phyloP scores from a whole-genome alignment of 1,140 invertebrate species.

The Belonocnema kinseyi region DNA sequence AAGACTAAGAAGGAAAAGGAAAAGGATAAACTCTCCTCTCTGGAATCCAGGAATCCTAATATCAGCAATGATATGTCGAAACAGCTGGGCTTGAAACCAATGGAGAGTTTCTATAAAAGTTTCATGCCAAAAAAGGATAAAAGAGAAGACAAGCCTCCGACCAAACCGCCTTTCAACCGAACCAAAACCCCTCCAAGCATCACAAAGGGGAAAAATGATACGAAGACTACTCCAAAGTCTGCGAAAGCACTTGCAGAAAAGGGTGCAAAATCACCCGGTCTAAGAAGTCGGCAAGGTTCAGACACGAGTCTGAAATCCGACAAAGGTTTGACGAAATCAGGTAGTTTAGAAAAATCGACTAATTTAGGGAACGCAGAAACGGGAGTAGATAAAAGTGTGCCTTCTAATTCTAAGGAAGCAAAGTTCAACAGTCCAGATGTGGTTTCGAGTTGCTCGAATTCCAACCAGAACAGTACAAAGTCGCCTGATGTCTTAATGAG shows the following conservation, averaged over 20 bases:
- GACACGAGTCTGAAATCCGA: slow-evolving; percentile 51
- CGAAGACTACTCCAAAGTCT: slow-evolving; percentile 40
- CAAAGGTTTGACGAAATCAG: slow-evolving; percentile 32
- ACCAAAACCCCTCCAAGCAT: slow-evolving; percentile 65
- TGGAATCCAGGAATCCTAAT: slow-evolving; percentile 12
- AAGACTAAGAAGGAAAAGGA: no score
- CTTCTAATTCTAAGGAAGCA: slow-evolving; percentile 60
- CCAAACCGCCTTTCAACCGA: slow-evolving; percentile 55
- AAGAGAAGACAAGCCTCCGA: slow-evolving; percentile 35
- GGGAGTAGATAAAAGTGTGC: slow-evolving; percentile 54
- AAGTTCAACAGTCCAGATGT: slow-evolving; percentile 81
- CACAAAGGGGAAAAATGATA: slow-evolving; percentile 43
- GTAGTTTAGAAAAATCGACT: slow-evolving; percentile 44
- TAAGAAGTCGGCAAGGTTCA: slow-evolving; percentile 48
- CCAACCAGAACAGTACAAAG: slow-evolving; percentile 70
- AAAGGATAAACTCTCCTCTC: neutral
- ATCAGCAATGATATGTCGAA: slow-evolving; percentile 59
- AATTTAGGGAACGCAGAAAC: slow-evolving; percentile 38
- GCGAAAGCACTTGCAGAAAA: neutral
- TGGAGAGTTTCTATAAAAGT: slow-evolving; percentile 38
- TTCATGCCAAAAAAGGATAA: neutral
- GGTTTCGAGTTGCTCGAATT: slow-evolving; percentile 80
- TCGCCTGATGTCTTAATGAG: slow-evolving; percentile 75
- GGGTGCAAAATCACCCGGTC: neutral
- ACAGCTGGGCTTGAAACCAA: slow-evolving; percentile 54